Evolutionary conservation across 2,888 invertebrate species (phyloP), one percentile per base, ranked within the genome.

Genomic region (Sinelater perroti): DNA sequence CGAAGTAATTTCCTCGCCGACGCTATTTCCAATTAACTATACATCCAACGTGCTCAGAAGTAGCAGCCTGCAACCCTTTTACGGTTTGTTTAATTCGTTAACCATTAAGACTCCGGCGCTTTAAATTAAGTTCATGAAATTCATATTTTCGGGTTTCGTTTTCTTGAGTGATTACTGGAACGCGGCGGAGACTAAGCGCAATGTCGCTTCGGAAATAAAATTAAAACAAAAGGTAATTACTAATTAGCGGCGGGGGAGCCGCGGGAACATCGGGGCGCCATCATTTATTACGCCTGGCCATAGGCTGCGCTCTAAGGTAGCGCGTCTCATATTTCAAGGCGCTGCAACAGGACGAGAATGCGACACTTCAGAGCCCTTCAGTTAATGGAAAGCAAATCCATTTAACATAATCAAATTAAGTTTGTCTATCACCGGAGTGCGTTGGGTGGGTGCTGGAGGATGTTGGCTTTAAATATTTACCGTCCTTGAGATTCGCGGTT

Each of bases 311-410:
- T 51, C 42, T 7, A 26, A 50, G 42, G 40, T 31, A 52, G 42
- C 38, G 30, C 30, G 42, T 52, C 44, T 52, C 40, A 52, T 52
- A 52, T 52, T 52, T 52, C 35, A 52, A 17, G 24, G 18, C 50
- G 40, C 38, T 38, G 44, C 44, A 44, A 52, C 24, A 40, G 26
- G 52, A 52, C 35, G 45, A 33, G 53, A 53, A 38, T 26, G 36
- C 45, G 45, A 53, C 53, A 53, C 53, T 53, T 53, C 52, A 44
- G 33, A 52, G 44, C 52, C 52, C 52, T 53, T 46, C 53, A 46
- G 45, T 46, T 53, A 53, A 53, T 53, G 53, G 45, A 53, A 53
- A 53, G 53, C 45, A 53, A 53, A 53, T 53, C 53, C 53, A 53
- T 46, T 53, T 53, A 53, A 46, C 46, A 53, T 53, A 53, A 53